These are phyloP conservation scores for Sarcophaga subvicina DNA, from an alignment of 2,888 invertebrate genomes.

Conservation along the genomic window DNA sequence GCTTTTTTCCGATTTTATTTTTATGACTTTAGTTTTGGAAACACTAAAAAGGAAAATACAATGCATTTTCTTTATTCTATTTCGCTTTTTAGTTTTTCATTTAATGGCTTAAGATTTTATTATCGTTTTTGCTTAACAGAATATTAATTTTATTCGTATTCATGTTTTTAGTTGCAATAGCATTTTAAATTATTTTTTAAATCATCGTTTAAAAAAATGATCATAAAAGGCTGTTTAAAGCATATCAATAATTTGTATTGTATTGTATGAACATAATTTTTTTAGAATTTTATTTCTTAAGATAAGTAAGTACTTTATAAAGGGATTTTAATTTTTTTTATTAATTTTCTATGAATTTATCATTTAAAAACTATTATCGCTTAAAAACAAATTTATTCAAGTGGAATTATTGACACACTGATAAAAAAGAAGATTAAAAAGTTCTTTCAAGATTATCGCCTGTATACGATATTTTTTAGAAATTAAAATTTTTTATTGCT, in stretches of 20 bases:
- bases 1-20: slow-evolving; percentile 43
- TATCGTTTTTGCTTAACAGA: background rate
- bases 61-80: background rate
- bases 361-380: no score
- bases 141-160: background rate
- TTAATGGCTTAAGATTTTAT: background rate
- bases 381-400: no score
- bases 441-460: no score
- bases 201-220: slow-evolving; percentile 1
- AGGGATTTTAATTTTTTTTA: background rate
- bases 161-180: background rate
- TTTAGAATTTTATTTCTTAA: background rate
- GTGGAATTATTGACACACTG: no score
- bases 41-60: slow-evolving; percentile 6
- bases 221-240: background rate
- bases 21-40: slow-evolving; percentile 55
- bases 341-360: background rate
- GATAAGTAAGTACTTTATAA: background rate
- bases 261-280: background rate
- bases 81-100: background rate
- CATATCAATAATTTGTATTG: background rate
- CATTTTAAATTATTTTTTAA: slow-evolving; percentile 21
- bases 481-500: no score
- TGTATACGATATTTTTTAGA: no score
- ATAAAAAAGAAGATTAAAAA: no score